Evolutionary conservation across 1,140 invertebrate species (phyloP).

Genomic region (Drosophila bifasciata): DNA sequence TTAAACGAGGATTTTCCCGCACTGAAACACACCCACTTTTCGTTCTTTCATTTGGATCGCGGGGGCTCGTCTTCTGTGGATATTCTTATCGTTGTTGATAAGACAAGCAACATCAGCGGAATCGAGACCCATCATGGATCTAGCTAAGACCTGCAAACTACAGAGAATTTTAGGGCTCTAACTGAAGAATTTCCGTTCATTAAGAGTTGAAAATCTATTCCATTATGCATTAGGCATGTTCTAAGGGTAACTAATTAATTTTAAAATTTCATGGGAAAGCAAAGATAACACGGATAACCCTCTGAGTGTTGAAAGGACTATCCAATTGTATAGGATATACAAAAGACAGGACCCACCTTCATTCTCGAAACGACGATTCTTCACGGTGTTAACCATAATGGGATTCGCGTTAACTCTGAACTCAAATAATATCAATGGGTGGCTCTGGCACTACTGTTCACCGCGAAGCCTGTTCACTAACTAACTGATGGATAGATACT

Average conservation of each 20-base stretch:
- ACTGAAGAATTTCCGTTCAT: too few species aligned
- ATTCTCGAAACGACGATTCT: conserved; percentile 70
- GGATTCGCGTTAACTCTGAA: neutral
- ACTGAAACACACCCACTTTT: conserved; percentile 23
- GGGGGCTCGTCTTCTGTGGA: conserved; percentile 63
- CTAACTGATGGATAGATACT: conserved; percentile 68
- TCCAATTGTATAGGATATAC: too few species aligned
- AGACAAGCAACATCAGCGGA: neutral
- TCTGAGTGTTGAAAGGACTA: neutral
- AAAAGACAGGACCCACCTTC: conserved; percentile 51
- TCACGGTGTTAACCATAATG: conserved; percentile 48
- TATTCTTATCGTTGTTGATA: conserved; percentile 42
- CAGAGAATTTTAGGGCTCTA: too few species aligned
- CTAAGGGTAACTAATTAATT: too few species aligned
- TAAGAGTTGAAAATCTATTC: too few species aligned
- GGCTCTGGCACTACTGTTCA: conserved; percentile 40
- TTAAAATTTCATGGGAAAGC: too few species aligned
- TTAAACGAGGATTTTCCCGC: neutral
- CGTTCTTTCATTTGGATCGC: neutral
- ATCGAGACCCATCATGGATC: too few species aligned
- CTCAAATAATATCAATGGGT: conserved; percentile 8
- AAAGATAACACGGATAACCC: neutral
- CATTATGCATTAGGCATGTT: too few species aligned
- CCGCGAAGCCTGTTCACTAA: conserved; percentile 60
- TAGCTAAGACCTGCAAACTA: too few species aligned